Percentiles rank a stretch among this genome's conserved stretches.
Evolutionary conservation across 2,888 invertebrate genomes (phyloP).

Genomic region (Chloroclystis v-ata): DNA sequence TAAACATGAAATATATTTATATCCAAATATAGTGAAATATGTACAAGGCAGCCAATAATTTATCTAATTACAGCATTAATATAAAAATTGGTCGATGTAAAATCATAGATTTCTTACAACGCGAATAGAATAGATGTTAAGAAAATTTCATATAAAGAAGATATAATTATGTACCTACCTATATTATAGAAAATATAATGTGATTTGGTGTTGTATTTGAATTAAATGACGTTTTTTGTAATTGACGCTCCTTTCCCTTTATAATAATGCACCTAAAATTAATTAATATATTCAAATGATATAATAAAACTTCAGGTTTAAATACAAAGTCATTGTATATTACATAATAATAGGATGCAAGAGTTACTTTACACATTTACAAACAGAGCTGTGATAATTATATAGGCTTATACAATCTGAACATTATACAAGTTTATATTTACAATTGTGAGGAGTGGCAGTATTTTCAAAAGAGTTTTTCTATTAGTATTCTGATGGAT

Average conservation of each 20-base stretch:
- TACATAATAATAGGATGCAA: constrained; percentile 11
- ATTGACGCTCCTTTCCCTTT: constrained; percentile 68
- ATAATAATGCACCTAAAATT: constrained; percentile 23
- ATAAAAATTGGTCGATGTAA: constrained; percentile 21
- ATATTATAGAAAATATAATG: constrained; percentile 77
- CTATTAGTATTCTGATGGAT: not conserved
- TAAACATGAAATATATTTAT: too few relatives aligned
- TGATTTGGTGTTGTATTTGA: constrained; percentile 78
- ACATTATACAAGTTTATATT: constrained; percentile 3
- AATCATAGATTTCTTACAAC: constrained; percentile 46
- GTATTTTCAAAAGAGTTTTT: too few relatives aligned
- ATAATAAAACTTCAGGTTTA: constrained; percentile 19
- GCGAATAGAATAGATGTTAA: constrained; percentile 50
- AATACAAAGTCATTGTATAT: constrained; percentile 22
- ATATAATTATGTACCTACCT: constrained; percentile 63
- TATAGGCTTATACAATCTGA: not conserved
- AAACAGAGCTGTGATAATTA: constrained; percentile 7
- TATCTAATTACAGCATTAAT: not conserved
- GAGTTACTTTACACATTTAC: constrained; percentile 11
- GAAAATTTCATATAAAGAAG: constrained; percentile 57
- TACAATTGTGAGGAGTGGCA: constrained; percentile 3
- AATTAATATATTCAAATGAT: too few relatives aligned
- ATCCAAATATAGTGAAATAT: not conserved
- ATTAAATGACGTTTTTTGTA: constrained; percentile 74
- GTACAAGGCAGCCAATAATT: not conserved